Evolutionary conservation across 2,888 invertebrate species (phyloP).

Genomic region (Eurytoma adleriae): DNA sequence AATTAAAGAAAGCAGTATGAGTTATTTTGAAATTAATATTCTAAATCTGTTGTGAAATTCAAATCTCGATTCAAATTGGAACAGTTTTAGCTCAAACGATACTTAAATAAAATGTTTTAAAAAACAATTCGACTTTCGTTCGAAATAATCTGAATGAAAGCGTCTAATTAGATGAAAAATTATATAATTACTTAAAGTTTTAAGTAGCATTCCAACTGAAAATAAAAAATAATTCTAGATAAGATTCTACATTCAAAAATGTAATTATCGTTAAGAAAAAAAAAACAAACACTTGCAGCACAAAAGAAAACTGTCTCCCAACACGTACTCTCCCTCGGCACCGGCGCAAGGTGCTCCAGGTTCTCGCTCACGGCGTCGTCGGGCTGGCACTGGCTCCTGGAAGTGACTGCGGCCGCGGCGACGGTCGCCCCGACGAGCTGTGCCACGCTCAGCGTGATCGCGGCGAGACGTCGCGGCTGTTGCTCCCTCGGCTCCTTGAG

Average conservation of each 20-base stretch:
- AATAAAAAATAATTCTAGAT: too few species aligned
- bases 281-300: neutral
- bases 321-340: conserved; percentile 31
- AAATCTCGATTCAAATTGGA: too few species aligned
- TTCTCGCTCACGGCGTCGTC: conserved; percentile 4
- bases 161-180: too few species aligned
- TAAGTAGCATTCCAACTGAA: too few species aligned
- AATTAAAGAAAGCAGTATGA: too few species aligned
- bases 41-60: too few species aligned
- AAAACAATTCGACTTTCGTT: too few species aligned
- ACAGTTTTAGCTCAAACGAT: too few species aligned
- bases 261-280: neutral
- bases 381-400: neutral
- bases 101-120: too few species aligned
- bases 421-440: conserved; percentile 69
- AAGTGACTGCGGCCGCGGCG: conserved; percentile 56
- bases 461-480: conserved; percentile 44
- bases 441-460: conserved; percentile 71
- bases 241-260: neutral
- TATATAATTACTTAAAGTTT: too few species aligned
- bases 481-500: conserved; percentile 58
- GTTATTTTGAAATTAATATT: too few species aligned
- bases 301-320: neutral
- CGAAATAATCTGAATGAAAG: too few species aligned
- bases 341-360: neutral